phyloP scores from a whole-genome alignment of 2,797 vertebrate genomes.

The Acanthornis magna region DNA sequence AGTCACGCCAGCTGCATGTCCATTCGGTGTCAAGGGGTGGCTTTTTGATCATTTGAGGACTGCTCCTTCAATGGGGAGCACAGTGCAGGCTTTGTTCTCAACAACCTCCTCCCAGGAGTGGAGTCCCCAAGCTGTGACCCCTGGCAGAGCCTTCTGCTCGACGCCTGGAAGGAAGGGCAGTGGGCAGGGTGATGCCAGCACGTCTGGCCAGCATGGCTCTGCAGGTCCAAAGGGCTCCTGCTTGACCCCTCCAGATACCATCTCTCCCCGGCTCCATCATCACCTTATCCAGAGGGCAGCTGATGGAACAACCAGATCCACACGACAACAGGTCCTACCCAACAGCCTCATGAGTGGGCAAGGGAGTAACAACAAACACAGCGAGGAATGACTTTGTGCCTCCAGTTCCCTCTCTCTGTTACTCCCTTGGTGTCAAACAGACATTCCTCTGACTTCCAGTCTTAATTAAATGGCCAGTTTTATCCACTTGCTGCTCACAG shows the following conservation, averaged over 20 bases:
- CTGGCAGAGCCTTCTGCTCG: background rate
- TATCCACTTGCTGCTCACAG: background rate
- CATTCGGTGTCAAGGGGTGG: fast-evolving
- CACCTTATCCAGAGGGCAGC: background rate
- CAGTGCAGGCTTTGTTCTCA: background rate
- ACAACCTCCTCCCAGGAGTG: background rate
- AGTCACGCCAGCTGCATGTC: background rate
- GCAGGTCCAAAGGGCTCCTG: fast-evolving
- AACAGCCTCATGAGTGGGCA: fast-evolving
- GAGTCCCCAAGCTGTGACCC: background rate
- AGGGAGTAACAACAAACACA: background rate
- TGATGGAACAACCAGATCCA: background rate
- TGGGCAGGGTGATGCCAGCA: background rate
- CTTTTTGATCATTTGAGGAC: background rate
- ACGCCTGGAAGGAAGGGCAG: constrained; percentile 6
- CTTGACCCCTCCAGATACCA: background rate
- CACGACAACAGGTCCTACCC: background rate
- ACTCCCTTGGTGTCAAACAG: background rate
- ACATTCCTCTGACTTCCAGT: background rate
- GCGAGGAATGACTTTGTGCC: background rate
- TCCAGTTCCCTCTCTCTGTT: background rate
- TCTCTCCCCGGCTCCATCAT: background rate
- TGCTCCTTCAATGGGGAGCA: background rate
- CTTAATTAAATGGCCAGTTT: background rate
- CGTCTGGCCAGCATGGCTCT: fast-evolving